Evolutionary conservation across 2,888 invertebrate genomes (phyloP).

Genomic region (Andrena bucephala): DNA sequence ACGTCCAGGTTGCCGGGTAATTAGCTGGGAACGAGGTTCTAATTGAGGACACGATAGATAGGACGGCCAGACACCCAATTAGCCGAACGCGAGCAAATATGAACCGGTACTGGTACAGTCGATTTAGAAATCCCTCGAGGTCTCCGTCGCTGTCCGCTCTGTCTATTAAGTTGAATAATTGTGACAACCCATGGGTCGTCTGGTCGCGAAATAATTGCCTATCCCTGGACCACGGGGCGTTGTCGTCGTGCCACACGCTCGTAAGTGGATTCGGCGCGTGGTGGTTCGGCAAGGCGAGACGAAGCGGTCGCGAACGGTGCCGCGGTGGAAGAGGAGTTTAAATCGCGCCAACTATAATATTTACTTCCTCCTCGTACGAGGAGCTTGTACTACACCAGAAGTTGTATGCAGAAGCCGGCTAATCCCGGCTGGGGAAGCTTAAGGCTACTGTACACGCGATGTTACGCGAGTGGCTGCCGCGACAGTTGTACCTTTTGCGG

Average conservation of each 20-base stretch:
- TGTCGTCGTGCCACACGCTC: slow-evolving; percentile 22
- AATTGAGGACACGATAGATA: slow-evolving; percentile 63
- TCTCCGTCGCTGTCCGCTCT: background rate
- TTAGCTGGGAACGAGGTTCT: slow-evolving; percentile 66
- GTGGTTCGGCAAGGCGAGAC: background rate
- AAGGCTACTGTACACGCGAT: slow-evolving; percentile 66
- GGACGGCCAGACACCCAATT: slow-evolving; percentile 62
- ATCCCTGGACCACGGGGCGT: background rate
- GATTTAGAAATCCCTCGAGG: slow-evolving; percentile 46
- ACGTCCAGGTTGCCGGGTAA: slow-evolving; percentile 47
- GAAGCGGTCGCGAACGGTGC: slow-evolving; percentile 14
- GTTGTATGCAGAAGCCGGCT: slow-evolving; percentile 46
- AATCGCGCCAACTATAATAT: slow-evolving; percentile 38
- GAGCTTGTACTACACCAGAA: slow-evolving; percentile 8
- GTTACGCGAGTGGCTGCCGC: slow-evolving; percentile 67
- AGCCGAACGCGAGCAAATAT: slow-evolving; percentile 51
- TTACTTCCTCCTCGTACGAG: slow-evolving; percentile 23
- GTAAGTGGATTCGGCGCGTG: background rate
- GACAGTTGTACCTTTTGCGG: slow-evolving; percentile 63
- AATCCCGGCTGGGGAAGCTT: slow-evolving; percentile 41
- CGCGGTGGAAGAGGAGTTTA: slow-evolving; percentile 17
- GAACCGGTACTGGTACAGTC: slow-evolving; percentile 23
- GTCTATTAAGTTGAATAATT: slow-evolving; percentile 49
- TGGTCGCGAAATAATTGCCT: slow-evolving; percentile 44
- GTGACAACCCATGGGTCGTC: slow-evolving; percentile 23